phyloP scores from a whole-genome alignment of 2,797 vertebrate species.

The Balearica regulorum region DNA sequence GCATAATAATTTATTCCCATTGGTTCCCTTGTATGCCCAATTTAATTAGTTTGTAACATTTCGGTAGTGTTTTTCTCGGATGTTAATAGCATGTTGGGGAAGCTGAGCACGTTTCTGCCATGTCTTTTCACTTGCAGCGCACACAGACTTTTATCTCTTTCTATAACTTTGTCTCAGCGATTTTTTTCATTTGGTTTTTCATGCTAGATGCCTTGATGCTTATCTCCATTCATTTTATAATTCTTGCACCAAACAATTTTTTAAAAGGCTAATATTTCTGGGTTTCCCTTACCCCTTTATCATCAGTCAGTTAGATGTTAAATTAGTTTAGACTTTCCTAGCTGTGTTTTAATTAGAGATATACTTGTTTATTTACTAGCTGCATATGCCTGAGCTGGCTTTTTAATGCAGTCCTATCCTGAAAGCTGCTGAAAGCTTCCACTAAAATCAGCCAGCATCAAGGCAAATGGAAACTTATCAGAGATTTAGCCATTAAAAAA shows the following conservation, averaged over 20 bases:
- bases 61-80: not conserved
- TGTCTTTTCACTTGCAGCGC: not conserved
- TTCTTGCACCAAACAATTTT: not conserved
- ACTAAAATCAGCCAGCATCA: not conserved
- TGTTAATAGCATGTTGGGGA: constrained; percentile 7
- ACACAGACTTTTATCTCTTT: not conserved
- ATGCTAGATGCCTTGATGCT: not conserved
- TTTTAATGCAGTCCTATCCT: not conserved
- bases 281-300: not conserved
- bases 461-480: not conserved
- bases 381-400: constrained; percentile 11
- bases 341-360: constrained; percentile 26
- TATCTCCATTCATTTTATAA: not conserved
- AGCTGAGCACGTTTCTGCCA: constrained; percentile 16
- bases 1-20: constrained; percentile 44
- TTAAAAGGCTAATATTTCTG: not conserved
- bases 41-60: constrained; percentile 47
- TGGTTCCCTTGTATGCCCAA: not conserved
- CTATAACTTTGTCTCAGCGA: not conserved
- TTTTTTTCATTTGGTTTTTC: not conserved
- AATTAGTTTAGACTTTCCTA: constrained; percentile 25
- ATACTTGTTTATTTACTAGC: constrained; percentile 31
- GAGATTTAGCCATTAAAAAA: not conserved
- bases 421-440: not conserved
- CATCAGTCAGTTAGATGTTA: not conserved